Conservation (phyloP, 2,113 vertebrate species). For the Xenotilapia caudafasciata region DNA sequence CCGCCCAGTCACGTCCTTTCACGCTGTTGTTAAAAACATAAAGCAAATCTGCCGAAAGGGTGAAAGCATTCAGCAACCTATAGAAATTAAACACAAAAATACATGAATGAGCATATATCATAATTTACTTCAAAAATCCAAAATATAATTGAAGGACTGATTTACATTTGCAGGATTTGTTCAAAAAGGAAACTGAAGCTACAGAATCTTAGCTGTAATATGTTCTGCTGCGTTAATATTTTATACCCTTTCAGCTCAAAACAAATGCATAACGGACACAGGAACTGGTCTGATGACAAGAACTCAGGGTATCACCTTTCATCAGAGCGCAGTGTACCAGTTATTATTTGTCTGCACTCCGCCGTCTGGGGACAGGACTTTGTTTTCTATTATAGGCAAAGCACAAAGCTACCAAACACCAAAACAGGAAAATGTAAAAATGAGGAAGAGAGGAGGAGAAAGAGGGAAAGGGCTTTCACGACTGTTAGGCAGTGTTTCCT, state of each 20-base stretch:
- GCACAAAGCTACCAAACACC: slow-evolving; percentile 28
- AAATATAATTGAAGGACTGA: not conserved
- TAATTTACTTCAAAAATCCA: not conserved
- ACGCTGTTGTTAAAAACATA: not conserved
- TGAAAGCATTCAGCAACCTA: not conserved
- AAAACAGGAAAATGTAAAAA: slow-evolving; percentile 67
- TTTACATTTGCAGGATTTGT: not conserved
- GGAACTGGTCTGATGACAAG: not conserved
- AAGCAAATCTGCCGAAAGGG: not conserved
- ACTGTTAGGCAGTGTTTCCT: slow-evolving; percentile 65
- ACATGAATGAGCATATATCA: not conserved
- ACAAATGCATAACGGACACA: not conserved
- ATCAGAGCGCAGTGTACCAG: not conserved
- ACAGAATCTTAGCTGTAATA: not conserved
- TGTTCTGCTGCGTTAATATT: not conserved
- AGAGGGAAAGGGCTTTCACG: slow-evolving; percentile 44
- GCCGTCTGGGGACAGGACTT: slow-evolving; percentile 1
- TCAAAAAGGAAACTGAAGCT: not conserved
- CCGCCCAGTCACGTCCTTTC: not conserved
- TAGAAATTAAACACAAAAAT: not conserved
- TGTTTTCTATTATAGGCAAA: slow-evolving; percentile 21
- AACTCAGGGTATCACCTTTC: slow-evolving; percentile 20
- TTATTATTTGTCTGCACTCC: not conserved
- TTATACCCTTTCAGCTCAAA: not conserved
- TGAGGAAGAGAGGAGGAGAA: slow-evolving; percentile 43